A percentile compares a stretch with the other conserved stretches of the same genome.
Evolutionary conservation across 2,797 vertebrate genomes (phyloP).

Genomic region (Diplodus puntazzo): DNA sequence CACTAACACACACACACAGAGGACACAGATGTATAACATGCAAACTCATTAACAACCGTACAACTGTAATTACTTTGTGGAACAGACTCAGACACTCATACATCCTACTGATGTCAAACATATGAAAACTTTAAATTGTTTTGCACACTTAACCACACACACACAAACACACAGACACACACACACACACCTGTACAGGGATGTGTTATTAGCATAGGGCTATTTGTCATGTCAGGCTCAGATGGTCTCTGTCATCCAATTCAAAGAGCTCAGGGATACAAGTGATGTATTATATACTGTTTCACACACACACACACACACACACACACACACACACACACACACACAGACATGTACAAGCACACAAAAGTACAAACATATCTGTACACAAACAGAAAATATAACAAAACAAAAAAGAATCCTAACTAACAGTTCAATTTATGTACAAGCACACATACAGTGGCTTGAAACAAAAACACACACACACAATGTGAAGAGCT

Average conservation of each 20-base stretch:
- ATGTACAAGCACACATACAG: neutral
- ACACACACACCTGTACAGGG: constrained; percentile 17
- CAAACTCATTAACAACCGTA: constrained; percentile 14
- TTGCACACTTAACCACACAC: neutral
- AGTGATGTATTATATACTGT: constrained; percentile 27
- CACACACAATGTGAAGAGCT: constrained; percentile 15
- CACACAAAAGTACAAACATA: neutral
- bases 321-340: constrained; percentile 10
- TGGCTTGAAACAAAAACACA: neutral
- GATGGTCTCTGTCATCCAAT: constrained; percentile 50
- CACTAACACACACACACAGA: constrained; percentile 13
- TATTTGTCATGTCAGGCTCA: constrained; percentile 70
- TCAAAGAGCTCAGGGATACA: constrained; percentile 41
- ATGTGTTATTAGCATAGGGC: constrained; percentile 58
- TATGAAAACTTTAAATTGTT: constrained; percentile 12
- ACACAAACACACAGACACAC: neutral
- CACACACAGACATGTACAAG: neutral
- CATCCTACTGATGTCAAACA: neutral
- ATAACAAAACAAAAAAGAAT: neutral
- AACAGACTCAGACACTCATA: constrained; percentile 13
- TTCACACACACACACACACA: constrained; percentile 23
- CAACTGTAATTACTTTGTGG: constrained; percentile 29
- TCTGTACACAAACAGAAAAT: neutral
- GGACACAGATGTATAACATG: constrained; percentile 17
- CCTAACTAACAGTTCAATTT: neutral